Percentiles rank a stretch among this genome's conserved stretches.
phyloP scores from a whole-genome alignment of 2,888 invertebrate genomes.

The Cremastinae sp. region DNA sequence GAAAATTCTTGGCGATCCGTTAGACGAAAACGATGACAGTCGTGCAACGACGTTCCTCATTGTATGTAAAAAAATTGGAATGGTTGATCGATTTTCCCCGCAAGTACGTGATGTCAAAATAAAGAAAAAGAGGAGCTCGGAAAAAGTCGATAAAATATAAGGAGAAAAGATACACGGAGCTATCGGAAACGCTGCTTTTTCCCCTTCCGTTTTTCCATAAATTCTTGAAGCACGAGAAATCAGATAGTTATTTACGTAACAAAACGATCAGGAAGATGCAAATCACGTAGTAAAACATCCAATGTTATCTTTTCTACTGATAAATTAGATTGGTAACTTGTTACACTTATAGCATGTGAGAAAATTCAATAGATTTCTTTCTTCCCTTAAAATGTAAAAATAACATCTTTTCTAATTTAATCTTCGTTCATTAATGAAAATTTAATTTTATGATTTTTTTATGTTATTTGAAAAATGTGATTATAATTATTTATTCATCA shows the following conservation, averaged over 20 bases:
- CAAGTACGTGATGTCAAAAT: not conserved
- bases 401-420: too few relatives aligned
- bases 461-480: not conserved
- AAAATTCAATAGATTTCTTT: too few relatives aligned
- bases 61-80: too few relatives aligned
- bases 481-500: not conserved
- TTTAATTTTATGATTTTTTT: too few relatives aligned
- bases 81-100: too few relatives aligned
- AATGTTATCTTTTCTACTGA: not conserved
- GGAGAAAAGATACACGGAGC: not conserved
- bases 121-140: not conserved
- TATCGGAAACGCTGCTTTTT: not conserved
- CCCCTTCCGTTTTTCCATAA: not conserved
- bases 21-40: too few relatives aligned
- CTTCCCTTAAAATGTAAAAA: too few relatives aligned
- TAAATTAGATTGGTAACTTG: constrained; percentile 2
- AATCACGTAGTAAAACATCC: constrained; percentile 16
- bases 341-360: too few relatives aligned
- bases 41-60: too few relatives aligned
- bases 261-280: constrained; percentile 26
- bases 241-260: constrained; percentile 38
- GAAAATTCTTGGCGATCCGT: too few relatives aligned
- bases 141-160: not conserved
- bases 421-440: too few relatives aligned
- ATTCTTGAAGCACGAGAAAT: not conserved